phyloP scores from a whole-genome alignment of 2,797 vertebrate species.

The Myripristis murdjan region DNA sequence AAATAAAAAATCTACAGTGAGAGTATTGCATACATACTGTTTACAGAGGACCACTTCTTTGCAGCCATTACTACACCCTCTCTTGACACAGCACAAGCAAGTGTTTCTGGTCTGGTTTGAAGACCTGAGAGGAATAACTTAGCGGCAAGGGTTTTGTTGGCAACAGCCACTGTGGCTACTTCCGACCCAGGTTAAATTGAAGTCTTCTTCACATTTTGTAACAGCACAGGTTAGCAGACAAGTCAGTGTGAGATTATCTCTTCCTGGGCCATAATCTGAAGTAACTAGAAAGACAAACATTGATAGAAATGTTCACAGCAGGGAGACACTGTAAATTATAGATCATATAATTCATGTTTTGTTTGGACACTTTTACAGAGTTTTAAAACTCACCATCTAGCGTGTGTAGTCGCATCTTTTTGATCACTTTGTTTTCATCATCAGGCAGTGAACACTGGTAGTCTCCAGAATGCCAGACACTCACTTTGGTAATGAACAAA shows the following conservation, averaged over 20 bases:
- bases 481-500: conserved; percentile 56
- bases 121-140: conserved; percentile 46
- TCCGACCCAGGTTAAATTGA: conserved; percentile 68
- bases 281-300: conserved; percentile 53
- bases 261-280: conserved; percentile 26
- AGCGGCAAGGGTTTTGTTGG: conserved; percentile 47
- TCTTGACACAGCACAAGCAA: conserved; percentile 61
- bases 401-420: conserved; percentile 62
- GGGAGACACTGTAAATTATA: no score
- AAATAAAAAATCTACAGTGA: neutral
- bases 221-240: conserved; percentile 69
- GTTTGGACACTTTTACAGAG: neutral
- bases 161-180: neutral
- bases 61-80: conserved; percentile 58
- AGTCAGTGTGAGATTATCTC: conserved; percentile 59
- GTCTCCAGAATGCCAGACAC: conserved; percentile 53
- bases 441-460: conserved; percentile 58
- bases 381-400: conserved; percentile 62
- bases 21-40: conserved; percentile 43
- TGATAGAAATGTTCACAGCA: neutral
- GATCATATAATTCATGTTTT: no score
- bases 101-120: conserved; percentile 8
- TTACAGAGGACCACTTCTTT: conserved; percentile 39
- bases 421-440: conserved; percentile 1
- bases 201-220: conserved; percentile 56